phyloP scores from a whole-genome alignment of 2,113 vertebrate species.

The Datnioides undecimradiatus region DNA sequence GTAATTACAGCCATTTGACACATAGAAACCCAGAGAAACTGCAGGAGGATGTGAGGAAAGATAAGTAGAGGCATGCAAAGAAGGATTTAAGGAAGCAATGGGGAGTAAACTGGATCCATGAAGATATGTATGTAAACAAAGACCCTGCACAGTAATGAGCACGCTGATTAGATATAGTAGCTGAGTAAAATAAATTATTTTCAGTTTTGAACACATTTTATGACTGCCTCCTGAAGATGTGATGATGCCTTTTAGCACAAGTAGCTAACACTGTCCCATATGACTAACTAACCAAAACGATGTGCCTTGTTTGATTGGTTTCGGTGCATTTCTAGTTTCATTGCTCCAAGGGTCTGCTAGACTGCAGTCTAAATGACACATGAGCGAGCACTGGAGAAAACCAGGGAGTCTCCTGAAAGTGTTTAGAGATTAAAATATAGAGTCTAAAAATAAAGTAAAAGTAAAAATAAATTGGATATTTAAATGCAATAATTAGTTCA shows the following conservation, averaged over 20 bases:
- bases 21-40: neutral
- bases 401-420: neutral
- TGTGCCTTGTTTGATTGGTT: neutral
- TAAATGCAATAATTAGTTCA: neutral
- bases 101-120: neutral
- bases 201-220: neutral
- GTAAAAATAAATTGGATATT: neutral
- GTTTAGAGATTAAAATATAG: neutral
- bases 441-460: no score
- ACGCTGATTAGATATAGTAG: neutral
- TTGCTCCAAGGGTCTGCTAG: neutral
- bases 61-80: neutral
- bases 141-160: neutral
- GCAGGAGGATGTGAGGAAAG: neutral
- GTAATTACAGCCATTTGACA: slow-evolving; percentile 2
- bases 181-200: neutral
- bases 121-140: neutral
- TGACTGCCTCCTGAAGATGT: slow-evolving; percentile 6
- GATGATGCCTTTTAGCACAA: neutral
- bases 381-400: neutral
- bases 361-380: neutral
- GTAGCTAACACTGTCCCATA: neutral
- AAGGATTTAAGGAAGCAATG: neutral
- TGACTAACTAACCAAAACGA: no score
- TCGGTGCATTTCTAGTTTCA: neutral